Percentiles rank a stretch among this genome's conserved stretches.
Conservation (phyloP, 2,113 vertebrate species). For the Ptyas mucosa region DNA sequence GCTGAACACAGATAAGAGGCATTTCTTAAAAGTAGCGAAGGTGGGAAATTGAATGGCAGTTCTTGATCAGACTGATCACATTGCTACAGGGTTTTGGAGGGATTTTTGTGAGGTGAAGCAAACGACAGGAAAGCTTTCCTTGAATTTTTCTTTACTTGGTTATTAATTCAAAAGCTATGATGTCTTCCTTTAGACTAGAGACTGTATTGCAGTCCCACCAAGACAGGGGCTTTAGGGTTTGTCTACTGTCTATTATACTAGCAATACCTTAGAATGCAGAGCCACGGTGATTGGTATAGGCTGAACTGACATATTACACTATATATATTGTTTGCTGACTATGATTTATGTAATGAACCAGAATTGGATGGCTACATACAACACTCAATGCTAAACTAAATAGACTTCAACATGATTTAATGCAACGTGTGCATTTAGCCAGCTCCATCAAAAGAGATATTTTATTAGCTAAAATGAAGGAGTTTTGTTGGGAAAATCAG, state of each 20-base stretch:
- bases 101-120: background rate
- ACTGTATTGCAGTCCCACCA: background rate
- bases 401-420: background rate
- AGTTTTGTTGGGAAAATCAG: background rate
- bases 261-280: background rate
- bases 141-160: background rate
- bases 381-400: background rate
- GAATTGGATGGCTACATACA: background rate
- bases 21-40: background rate
- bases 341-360: background rate
- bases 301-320: background rate
- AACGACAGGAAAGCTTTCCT: background rate
- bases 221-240: background rate
- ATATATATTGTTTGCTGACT: background rate
- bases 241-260: no score
- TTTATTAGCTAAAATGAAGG: background rate
- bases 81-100: background rate
- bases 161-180: background rate
- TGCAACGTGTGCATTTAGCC: background rate
- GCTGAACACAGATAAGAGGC: constrained; percentile 14
- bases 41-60: background rate
- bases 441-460: background rate
- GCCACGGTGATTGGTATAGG: background rate
- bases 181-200: background rate
- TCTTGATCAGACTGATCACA: background rate